Percentiles rank a stretch among this genome's conserved stretches.
Evolutionary conservation across 2,797 vertebrate species (phyloP).

Genomic region (Amblyopsis hoosieri): DNA sequence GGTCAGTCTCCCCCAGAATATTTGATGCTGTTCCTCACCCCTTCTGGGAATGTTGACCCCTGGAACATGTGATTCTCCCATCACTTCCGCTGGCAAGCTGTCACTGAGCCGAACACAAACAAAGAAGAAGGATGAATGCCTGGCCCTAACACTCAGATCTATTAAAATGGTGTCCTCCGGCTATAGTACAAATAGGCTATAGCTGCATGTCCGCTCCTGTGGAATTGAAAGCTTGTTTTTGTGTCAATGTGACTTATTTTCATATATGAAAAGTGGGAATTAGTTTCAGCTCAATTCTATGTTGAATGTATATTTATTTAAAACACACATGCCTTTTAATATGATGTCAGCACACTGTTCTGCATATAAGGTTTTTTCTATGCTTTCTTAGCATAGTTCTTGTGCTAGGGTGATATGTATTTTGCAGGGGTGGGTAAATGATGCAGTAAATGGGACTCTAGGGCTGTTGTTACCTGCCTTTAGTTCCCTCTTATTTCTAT

Average conservation of each 20-base stretch:
- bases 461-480: conserved; percentile 38
- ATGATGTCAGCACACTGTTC: too few species aligned
- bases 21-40: conserved; percentile 10
- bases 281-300: neutral
- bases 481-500: conserved; percentile 38
- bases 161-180: conserved; percentile 22
- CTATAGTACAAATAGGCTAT: neutral
- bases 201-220: conserved; percentile 18
- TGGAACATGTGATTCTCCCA: conserved; percentile 12
- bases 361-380: neutral
- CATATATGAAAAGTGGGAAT: conserved; percentile 20
- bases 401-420: conserved; percentile 33
- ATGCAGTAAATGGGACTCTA: conserved; percentile 52
- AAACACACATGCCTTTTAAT: neutral
- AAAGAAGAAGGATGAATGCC: neutral
- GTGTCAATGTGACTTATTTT: conserved; percentile 16
- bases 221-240: conserved; percentile 29
- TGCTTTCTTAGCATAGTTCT: conserved; percentile 19
- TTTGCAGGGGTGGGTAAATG: conserved; percentile 33
- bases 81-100: conserved; percentile 12
- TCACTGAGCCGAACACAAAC: conserved; percentile 12
- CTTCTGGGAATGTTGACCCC: conserved; percentile 16
- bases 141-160: conserved; percentile 20
- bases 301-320: neutral
- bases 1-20: conserved; percentile 25